These are phyloP conservation scores for Adelosebastes latens DNA, from an alignment of 2,797 vertebrate species.

Conservation along the genomic window DNA sequence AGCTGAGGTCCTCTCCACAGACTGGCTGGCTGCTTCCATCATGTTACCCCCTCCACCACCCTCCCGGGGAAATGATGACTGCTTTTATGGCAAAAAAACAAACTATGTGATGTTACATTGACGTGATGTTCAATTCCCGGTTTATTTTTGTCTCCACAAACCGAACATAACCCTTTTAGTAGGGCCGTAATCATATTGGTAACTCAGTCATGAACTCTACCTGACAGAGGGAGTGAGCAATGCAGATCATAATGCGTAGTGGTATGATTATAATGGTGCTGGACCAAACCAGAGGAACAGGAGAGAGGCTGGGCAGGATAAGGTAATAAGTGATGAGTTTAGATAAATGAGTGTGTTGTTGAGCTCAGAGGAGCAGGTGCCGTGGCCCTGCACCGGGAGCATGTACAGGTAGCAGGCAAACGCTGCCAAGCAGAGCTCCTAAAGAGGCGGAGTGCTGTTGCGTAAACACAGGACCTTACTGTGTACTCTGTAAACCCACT, in stretches of 20 bases:
- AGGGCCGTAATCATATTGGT: constrained; percentile 5
- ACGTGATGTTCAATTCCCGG: constrained; percentile 11
- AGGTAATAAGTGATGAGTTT: constrained; percentile 25
- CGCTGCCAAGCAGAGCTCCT: constrained; percentile 44
- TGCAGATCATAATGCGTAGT: neutral
- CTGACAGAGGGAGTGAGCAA: neutral
- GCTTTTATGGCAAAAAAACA: constrained; percentile 46
- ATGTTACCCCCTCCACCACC: neutral
- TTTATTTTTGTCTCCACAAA: constrained; percentile 36
- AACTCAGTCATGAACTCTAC: constrained; percentile 7
- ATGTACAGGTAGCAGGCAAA: constrained; percentile 60
- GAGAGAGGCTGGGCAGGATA: constrained; percentile 1
- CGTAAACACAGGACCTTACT: constrained; percentile 72
- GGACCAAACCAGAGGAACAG: constrained; percentile 1
- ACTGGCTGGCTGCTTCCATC: constrained; percentile 50
- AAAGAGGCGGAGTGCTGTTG: constrained; percentile 67
- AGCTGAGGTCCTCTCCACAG: constrained; percentile 55
- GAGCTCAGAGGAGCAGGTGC: constrained; percentile 54
- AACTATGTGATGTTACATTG: constrained; percentile 18
- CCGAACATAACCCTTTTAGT: constrained; percentile 14
- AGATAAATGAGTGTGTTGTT: constrained; percentile 54
- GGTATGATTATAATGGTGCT: constrained; percentile 16
- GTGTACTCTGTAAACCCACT: constrained; percentile 77
- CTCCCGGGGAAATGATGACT: constrained; percentile 28
- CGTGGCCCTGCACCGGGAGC: constrained; percentile 6